These are phyloP conservation scores for Phaetusa simplex DNA, from an alignment of 2,113 vertebrate genomes.

Conservation along the genomic window DNA sequence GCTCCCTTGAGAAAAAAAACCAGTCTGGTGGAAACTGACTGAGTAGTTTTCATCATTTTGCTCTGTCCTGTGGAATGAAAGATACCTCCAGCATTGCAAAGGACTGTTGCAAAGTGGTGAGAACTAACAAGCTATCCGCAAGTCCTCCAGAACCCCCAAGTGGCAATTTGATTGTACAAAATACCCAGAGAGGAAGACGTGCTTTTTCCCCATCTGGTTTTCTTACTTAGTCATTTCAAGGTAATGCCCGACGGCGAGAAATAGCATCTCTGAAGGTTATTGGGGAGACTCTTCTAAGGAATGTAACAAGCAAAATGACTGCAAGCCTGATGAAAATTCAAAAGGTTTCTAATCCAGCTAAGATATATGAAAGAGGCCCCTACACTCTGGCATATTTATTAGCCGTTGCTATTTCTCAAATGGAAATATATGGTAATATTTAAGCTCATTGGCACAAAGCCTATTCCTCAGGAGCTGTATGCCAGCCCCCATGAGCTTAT, in stretches of 20 bases:
- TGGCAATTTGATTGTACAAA: neutral
- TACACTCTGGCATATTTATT: neutral
- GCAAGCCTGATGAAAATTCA: conserved; percentile 24
- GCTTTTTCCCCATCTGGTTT: neutral
- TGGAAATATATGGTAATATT: neutral
- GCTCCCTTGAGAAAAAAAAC: neutral
- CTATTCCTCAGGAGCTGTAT: neutral
- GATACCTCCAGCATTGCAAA: neutral
- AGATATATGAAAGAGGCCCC: neutral
- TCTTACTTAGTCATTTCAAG: neutral
- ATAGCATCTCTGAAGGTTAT: neutral
- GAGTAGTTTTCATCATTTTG: neutral
- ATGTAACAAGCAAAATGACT: neutral
- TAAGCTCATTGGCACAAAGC: neutral
- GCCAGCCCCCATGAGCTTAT: neutral
- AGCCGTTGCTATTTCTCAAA: neutral
- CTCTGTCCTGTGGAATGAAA: neutral
- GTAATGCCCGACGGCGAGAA: neutral
- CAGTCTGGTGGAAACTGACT: neutral
- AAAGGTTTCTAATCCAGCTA: neutral
- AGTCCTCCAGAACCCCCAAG: neutral
- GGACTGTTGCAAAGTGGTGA: neutral
- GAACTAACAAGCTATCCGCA: neutral
- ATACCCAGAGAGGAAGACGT: neutral
- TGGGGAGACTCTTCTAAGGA: neutral